Base-by-base conservation (phyloP, 2,113 vertebrate species). In the Haliaeetus leucogaster region DNA sequence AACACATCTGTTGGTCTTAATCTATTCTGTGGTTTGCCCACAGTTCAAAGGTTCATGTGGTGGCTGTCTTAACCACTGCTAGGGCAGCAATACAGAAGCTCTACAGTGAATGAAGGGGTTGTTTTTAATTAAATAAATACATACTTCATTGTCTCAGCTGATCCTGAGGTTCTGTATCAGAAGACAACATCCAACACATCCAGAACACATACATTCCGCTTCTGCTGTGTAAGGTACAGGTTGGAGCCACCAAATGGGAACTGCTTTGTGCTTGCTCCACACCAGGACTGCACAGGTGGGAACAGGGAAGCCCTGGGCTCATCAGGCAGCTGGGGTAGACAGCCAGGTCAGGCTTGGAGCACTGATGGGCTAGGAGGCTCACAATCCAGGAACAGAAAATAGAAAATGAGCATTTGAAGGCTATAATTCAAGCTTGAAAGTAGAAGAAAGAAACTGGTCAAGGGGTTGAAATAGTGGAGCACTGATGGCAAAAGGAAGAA, bases 131-230 rank as follows among this genome's bases (percentile, higher is more conserved):
- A 52, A 87, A 63, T 6, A 63, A 63, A 50, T 36, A n/a, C 5
- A 2, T 16, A 61, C 58, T 91, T 87, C 2, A 23, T n/a, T 43
- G 9, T 55, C 43, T 78, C 42, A 76, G 15, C 2, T 1, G 1
- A 25, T 82, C 11, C n/a, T 58, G 61, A 82, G 10, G 10, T 61
- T 89, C 77, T 62, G 10, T 68, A 30, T 40, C 11, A 23, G 40
- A 7, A 82, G 14, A 65, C 6, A 84, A 27, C 13, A 34, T 7
- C 34, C 45, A 61, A 56, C 1, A 0, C 13, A 7, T 42, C 16
- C 45, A 50, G 40, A 62, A 40, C 21, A 56, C 18, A 1, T 7
- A 52, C 1, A 3, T 18, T 5, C 14, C 0, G 0, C 11, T 82
- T 84, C 52, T 79, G 8, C 36, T 6, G 4, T 27, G 4, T 50